These are phyloP conservation scores for Carapus acus DNA, from an alignment of 2,797 vertebrate genomes.

Conservation along the genomic window DNA sequence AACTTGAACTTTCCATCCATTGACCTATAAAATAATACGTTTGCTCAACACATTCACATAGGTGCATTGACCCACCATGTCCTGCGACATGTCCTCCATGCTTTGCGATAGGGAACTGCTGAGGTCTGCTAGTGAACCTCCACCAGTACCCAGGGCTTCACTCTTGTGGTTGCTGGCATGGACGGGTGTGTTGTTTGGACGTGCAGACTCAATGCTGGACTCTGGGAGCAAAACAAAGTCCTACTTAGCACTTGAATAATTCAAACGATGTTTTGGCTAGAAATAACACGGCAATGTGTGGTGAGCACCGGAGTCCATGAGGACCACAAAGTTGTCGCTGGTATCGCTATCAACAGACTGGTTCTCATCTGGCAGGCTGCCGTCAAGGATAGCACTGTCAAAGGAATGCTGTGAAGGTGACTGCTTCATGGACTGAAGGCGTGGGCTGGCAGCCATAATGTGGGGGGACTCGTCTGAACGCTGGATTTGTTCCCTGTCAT, in stretches of 20 bases:
- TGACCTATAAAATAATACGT: too few species aligned
- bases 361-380: conserved; percentile 84
- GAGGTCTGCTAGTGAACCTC: conserved; percentile 76
- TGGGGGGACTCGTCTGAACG: conserved; percentile 73
- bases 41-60: too few species aligned
- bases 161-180: conserved; percentile 59
- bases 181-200: conserved; percentile 59
- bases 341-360: conserved; percentile 87
- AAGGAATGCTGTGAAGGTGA: conserved; percentile 90
- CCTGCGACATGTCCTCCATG: conserved; percentile 74
- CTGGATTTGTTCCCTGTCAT: conserved; percentile 73
- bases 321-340: conserved; percentile 85
- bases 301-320: conserved; percentile 81
- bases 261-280: too few species aligned
- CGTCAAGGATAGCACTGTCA: conserved; percentile 84
- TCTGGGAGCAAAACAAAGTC: conserved; percentile 65
- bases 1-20: too few species aligned
- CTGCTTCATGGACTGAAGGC: conserved; percentile 80
- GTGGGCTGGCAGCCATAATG: conserved; percentile 65
- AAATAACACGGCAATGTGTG: neutral
- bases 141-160: conserved; percentile 70
- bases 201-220: conserved; percentile 76
- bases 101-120: conserved; percentile 85
- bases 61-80: conserved; percentile 71
- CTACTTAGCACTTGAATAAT: neutral